Base-by-base conservation (phyloP, 2,797 vertebrate genomes). In the Liasis olivaceus region DNA sequence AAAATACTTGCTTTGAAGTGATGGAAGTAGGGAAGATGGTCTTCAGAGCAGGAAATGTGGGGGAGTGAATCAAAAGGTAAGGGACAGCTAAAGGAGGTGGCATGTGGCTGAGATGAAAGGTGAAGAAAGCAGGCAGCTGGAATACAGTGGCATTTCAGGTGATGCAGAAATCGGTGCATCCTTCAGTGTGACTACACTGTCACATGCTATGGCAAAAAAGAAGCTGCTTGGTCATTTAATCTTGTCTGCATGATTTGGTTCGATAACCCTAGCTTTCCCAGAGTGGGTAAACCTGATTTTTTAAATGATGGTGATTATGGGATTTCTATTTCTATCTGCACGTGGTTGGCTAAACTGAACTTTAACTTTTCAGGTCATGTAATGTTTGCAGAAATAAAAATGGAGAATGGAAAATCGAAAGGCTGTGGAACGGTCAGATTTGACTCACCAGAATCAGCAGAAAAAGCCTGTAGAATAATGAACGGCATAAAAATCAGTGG, bases 381-480 rank as follows among this genome's bases (percentile, higher is more conserved):
- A 94, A 99, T 99, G 98, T 99, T 98, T 96, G 99, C 99, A 91
- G 99, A 99, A 97, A 99, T 99, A 97, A 99, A 99, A 98, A 99
- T 99, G 99, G 99, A 99, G 97, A 99, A 99, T 58, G 99, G 99
- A 88, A 99, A 98, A 97, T 99, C 99, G 63, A 99, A 99, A 97
- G 99, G 99, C 96, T 99, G 99, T 94, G 99, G 99, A 92, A 99
- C 99, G 0, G 99, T 99, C 93, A 98, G 99, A 93, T 99, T 99
- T 94, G 99, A 99, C 96, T 99, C 98, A 13, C 98, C 99, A 31
- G 99, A 99, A 97, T 99, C 98, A 14, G 99, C 99, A 0, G 99
- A 99, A 96, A 99, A 98, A 95, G 99, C 99, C 94, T 99, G 99
- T 97, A 98, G 98, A 95, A 97, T 99, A 98, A 99, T 99, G 99